phyloP scores from a whole-genome alignment of 37 sponge, comb jelly and placozoan species.

The Dysidea cf. avara region DNA sequence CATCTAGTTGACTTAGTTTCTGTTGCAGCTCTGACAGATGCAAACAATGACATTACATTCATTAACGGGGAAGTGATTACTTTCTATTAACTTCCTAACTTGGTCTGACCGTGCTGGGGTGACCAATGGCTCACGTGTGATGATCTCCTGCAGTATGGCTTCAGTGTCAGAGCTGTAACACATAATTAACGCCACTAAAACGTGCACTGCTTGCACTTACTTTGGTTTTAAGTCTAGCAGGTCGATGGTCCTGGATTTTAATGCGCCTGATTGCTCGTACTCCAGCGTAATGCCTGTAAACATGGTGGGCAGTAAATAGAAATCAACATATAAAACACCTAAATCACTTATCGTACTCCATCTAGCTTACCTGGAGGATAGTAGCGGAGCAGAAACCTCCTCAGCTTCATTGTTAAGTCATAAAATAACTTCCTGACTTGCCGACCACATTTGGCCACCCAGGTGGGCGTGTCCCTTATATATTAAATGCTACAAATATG shows the following conservation, averaged over 20 bases:
- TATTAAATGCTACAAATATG: no score
- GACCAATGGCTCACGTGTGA: constrained; percentile 75
- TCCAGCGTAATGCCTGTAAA: constrained; percentile 86
- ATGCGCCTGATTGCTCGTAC: constrained; percentile 81
- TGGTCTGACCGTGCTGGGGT: constrained; percentile 66
- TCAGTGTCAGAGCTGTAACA: constrained; percentile 56
- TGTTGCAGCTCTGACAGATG: constrained; percentile 62
- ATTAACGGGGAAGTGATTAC: constrained; percentile 13
- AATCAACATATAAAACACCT: background rate
- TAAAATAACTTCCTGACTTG: no score
- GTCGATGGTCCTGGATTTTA: constrained; percentile 78
- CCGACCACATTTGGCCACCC: no score
- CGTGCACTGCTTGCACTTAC: constrained; percentile 30
- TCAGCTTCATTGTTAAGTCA: constrained; percentile 74
- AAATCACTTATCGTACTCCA: background rate
- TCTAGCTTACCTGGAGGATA: constrained; percentile 86
- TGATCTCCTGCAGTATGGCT: constrained; percentile 68
- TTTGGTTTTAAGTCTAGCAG: constrained; percentile 79
- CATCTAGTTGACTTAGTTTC: constrained; percentile 44
- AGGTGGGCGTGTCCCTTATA: no score
- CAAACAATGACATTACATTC: background rate
- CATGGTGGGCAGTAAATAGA: background rate
- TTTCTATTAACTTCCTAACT: constrained; percentile 62
- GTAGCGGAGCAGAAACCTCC: constrained; percentile 89
- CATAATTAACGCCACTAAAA: background rate